Percentiles rank a stretch among this genome's conserved stretches.
Conservation (phyloP, 2,797 vertebrate genomes). For the Acanthiza pusilla region DNA sequence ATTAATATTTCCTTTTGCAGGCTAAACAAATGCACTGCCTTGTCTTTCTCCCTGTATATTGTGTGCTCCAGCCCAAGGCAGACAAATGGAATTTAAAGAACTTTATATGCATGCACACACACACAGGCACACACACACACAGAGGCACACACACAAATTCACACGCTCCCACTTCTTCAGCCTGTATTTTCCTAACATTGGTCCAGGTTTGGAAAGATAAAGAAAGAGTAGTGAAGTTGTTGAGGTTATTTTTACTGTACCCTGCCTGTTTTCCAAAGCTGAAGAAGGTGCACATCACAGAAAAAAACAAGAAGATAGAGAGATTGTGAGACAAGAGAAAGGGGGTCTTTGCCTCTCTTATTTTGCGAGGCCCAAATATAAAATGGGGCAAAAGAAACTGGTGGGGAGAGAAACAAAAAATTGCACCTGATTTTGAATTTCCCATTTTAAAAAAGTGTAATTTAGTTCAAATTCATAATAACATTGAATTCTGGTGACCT, state of each 20-base stretch:
- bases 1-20: neutral
- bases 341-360: neutral
- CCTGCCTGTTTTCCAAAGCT: neutral
- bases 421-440: neutral
- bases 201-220: neutral
- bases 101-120: neutral
- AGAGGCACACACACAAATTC: no score
- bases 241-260: neutral
- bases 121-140: no score
- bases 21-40: neutral
- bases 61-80: neutral
- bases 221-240: neutral
- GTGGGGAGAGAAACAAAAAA: neutral
- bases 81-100: neutral
- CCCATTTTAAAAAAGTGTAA: neutral
- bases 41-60: neutral
- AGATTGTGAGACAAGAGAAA: neutral
- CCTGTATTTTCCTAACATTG: neutral
- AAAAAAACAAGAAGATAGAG: neutral
- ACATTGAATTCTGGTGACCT: neutral
- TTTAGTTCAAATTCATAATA: neutral
- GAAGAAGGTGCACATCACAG: neutral
- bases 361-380: neutral
- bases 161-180: neutral
- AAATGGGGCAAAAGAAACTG: neutral